Percentiles rank a stretch among this genome's conserved stretches.
These are phyloP conservation scores for Athrips mouffetella DNA, from an alignment of 2,888 invertebrate species.

Conservation along the genomic window DNA sequence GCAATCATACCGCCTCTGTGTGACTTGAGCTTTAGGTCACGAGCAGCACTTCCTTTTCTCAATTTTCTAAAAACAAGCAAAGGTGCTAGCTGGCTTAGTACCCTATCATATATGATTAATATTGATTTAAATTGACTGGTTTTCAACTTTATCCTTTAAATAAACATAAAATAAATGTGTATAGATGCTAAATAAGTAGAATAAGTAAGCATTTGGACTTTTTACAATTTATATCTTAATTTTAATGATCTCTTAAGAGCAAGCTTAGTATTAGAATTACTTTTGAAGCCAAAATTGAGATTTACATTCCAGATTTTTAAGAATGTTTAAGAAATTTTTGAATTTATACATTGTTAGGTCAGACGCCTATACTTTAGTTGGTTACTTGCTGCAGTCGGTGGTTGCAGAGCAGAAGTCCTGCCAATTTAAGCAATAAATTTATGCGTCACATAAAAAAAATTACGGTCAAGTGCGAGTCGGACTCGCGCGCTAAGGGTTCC, in stretches of 20 bases:
- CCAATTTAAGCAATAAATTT: no score
- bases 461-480: no score
- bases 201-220: conserved; percentile 11
- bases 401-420: background rate
- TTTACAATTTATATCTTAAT: conserved; percentile 21
- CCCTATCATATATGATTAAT: no score
- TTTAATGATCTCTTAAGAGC: conserved; percentile 26
- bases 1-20: no score
- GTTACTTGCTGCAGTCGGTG: conserved; percentile 11
- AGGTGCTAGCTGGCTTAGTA: no score
- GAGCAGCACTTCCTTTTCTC: no score
- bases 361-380: conserved; percentile 16
- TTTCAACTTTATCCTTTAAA: background rate
- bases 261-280: background rate
- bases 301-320: conserved; percentile 52
- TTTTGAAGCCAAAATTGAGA: conserved; percentile 40
- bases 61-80: no score
- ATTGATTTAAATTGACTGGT: no score
- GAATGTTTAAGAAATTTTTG: conserved; percentile 26
- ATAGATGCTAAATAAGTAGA: background rate
- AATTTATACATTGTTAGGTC: conserved; percentile 28
- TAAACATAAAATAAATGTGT: conserved; percentile 1
- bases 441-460: no score
- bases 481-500: no score
- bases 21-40: no score